Conservation (phyloP, 2,113 vertebrate genomes). For the Prunella himalayana region DNA sequence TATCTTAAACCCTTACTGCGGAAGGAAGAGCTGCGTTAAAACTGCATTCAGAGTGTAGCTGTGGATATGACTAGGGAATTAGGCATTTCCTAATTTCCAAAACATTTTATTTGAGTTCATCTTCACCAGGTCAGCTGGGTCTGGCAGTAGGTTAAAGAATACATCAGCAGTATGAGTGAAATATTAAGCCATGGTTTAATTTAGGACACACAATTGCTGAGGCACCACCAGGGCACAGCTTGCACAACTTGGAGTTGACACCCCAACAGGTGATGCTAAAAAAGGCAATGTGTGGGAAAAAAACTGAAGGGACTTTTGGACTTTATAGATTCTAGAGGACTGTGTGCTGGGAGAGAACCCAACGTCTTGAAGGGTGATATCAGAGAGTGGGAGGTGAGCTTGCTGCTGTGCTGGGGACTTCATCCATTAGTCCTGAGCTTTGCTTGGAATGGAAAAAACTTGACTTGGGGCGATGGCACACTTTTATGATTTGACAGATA, state of each 20-base stretch:
- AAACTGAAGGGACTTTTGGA: neutral
- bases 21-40: constrained; percentile 35
- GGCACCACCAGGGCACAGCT: neutral
- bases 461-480: fast-evolving
- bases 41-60: neutral
- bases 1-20: neutral
- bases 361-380: neutral
- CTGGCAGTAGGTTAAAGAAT: neutral
- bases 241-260: fast-evolving
- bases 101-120: neutral
- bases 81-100: constrained; percentile 17
- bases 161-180: neutral
- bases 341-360: neutral
- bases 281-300: neutral
- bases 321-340: neutral
- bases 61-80: constrained; percentile 4
- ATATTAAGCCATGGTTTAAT: fast-evolving
- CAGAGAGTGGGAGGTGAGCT: neutral
- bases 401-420: neutral
- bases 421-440: neutral
- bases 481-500: neutral
- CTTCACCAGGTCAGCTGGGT: neutral
- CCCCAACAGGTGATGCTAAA: neutral
- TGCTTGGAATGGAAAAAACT: neutral
- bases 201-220: neutral